Conservation (phyloP, 2,888 invertebrate genomes). For the Agriopis leucophaearia region DNA sequence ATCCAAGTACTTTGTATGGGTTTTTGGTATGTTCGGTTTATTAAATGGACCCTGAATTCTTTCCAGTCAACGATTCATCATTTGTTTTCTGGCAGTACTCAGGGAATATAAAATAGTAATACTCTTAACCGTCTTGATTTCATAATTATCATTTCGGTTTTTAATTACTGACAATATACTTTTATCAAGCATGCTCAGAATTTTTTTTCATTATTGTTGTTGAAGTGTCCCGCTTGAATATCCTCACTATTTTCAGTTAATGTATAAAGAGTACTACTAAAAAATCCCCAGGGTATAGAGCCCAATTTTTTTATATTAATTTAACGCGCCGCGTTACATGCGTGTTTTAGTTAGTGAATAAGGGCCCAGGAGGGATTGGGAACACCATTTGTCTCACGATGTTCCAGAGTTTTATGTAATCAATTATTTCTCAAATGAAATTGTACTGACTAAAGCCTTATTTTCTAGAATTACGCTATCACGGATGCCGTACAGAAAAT, state of each 20-base stretch:
- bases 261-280: no score
- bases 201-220: neutral
- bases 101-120: constrained; percentile 64
- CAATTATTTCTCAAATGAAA: neutral
- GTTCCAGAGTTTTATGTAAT: no score
- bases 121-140: constrained; percentile 58
- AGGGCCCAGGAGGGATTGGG: no score
- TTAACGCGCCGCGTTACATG: no score
- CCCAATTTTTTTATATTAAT: no score
- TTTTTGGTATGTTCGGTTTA: no score
- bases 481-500: constrained; percentile 97
- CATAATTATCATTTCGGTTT: constrained; percentile 61
- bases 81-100: constrained; percentile 67
- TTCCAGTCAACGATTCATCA: constrained; percentile 59
- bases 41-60: constrained; percentile 64
- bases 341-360: no score
- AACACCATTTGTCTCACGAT: no score
- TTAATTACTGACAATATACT: constrained; percentile 55
- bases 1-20: no score
- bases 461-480: constrained; percentile 92
- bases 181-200: neutral
- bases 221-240: no score
- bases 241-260: no score
- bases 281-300: no score
- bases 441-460: constrained; percentile 15